Conservation (phyloP, 2,888 invertebrate genomes). For the Fabriciana adippe region DNA sequence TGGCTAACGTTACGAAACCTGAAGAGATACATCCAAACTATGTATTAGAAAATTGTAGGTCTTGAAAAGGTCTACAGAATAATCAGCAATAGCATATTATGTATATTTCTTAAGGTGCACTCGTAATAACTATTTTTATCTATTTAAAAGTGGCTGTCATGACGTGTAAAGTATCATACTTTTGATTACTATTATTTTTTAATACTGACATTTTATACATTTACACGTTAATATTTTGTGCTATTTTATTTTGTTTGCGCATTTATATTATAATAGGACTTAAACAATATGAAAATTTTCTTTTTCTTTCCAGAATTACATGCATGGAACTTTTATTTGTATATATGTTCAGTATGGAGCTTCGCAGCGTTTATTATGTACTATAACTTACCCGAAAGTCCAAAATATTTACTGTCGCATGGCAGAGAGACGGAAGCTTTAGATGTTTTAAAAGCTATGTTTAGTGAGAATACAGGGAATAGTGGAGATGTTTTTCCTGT, state of each 20-base stretch:
- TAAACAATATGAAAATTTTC: neutral
- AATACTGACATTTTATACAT: too few species aligned
- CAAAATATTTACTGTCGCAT: conserved; percentile 57
- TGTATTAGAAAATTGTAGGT: too few species aligned
- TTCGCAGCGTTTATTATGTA: conserved; percentile 53
- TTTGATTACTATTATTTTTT: too few species aligned
- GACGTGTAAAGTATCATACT: too few species aligned
- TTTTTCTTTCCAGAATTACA: conserved; percentile 52
- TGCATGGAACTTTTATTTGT: conserved; percentile 62
- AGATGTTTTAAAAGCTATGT: conserved; percentile 54
- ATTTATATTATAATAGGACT: neutral
- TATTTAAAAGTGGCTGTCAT: too few species aligned
- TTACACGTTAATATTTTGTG: neutral
- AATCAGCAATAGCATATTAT: too few species aligned
- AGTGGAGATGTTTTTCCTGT: conserved; percentile 51
- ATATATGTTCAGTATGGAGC: conserved; percentile 55
- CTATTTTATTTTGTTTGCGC: neutral
- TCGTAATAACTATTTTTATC: too few species aligned
- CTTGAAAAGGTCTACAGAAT: too few species aligned
- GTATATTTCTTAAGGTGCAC: too few species aligned
- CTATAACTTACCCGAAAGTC: conserved; percentile 59
- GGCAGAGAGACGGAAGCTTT: conserved; percentile 55
- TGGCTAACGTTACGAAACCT: too few species aligned
- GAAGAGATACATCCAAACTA: too few species aligned
- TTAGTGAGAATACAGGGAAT: conserved; percentile 54